These are phyloP conservation scores for Celastrina argiolus DNA, from an alignment of 2,888 invertebrate species.

Conservation along the genomic window DNA sequence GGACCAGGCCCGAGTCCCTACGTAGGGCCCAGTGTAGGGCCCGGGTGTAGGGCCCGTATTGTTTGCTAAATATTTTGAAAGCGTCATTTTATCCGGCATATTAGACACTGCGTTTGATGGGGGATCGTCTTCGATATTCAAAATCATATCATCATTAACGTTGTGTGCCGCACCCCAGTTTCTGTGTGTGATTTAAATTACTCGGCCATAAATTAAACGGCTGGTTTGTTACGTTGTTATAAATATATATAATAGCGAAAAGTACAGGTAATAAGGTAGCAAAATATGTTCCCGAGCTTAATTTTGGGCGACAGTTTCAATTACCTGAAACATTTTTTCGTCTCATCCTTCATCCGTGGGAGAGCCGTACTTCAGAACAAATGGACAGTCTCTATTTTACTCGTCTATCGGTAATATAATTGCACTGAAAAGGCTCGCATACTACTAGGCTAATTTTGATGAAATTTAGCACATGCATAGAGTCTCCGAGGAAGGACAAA, in stretches of 20 bases:
- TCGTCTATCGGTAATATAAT: too few species aligned
- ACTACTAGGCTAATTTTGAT: too few species aligned
- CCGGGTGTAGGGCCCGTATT: slow-evolving; percentile 58
- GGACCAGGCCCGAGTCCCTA: slow-evolving; percentile 46
- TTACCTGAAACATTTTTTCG: not conserved
- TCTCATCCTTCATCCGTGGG: not conserved
- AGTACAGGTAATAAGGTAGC: too few species aligned
- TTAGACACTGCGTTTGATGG: slow-evolving; percentile 73
- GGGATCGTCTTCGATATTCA: slow-evolving; percentile 60
- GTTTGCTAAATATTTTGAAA: slow-evolving; percentile 78
- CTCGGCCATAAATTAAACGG: not conserved
- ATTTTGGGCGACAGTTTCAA: not conserved
- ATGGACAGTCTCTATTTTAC: too few species aligned
- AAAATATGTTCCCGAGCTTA: too few species aligned
- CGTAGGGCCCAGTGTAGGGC: slow-evolving; percentile 51
- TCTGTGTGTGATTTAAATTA: slow-evolving; percentile 3
- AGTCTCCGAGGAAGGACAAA: too few species aligned
- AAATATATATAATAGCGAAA: not conserved
- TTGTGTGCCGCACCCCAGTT: slow-evolving; percentile 36
- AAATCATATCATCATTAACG: slow-evolving; percentile 69
- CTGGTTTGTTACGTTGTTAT: not conserved
- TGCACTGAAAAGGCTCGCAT: too few species aligned
- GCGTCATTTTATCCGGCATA: slow-evolving; percentile 74
- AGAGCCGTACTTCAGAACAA: not conserved
- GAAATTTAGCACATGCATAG: too few species aligned